Conservation (phyloP, 1,140 invertebrate genomes). For the Amphibalanus amphitrite region DNA sequence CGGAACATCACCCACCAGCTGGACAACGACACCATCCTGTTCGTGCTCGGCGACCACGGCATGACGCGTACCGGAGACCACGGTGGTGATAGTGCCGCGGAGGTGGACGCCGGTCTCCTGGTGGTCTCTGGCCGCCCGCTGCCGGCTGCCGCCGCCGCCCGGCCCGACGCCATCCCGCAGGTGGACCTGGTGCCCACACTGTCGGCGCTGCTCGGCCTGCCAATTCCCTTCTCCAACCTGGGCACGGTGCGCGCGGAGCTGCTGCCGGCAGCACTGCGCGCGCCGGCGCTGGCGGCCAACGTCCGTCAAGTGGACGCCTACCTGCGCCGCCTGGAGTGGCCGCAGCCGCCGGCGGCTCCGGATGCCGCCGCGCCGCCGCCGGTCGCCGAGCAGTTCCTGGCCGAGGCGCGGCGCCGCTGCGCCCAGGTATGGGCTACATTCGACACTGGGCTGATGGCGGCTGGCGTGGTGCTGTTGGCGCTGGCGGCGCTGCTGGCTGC, state of each 20-base stretch:
- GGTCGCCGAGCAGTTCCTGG: background rate
- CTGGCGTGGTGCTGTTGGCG: background rate
- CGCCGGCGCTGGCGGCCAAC: constrained; percentile 48
- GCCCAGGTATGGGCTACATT: background rate
- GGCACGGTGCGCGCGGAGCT: constrained; percentile 40
- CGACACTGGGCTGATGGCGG: background rate
- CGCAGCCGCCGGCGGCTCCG: constrained; percentile 67
- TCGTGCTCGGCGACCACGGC: constrained; percentile 94
- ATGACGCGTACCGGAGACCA: constrained; percentile 91
- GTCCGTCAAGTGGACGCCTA: constrained; percentile 50
- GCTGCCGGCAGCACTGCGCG: constrained; percentile 6
- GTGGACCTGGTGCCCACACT: constrained; percentile 89
- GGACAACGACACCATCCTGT: constrained; percentile 61
- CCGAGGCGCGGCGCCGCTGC: constrained; percentile 1
- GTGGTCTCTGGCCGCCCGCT: constrained; percentile 68
- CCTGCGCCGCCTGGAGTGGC: constrained; percentile 80
- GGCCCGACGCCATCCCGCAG: constrained; percentile 52
- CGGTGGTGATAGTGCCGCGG: constrained; percentile 77
- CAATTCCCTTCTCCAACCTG: constrained; percentile 85
- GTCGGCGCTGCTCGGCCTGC: constrained; percentile 60
- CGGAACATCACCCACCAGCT: constrained; percentile 50
- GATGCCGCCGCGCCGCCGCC: constrained; percentile 44
- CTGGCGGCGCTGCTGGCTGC: background rate
- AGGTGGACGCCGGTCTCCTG: constrained; percentile 74
- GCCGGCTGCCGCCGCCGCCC: constrained; percentile 66